These are phyloP conservation scores for Muscicapa comitata DNA, from an alignment of 2,797 vertebrate genomes.

Conservation along the genomic window DNA sequence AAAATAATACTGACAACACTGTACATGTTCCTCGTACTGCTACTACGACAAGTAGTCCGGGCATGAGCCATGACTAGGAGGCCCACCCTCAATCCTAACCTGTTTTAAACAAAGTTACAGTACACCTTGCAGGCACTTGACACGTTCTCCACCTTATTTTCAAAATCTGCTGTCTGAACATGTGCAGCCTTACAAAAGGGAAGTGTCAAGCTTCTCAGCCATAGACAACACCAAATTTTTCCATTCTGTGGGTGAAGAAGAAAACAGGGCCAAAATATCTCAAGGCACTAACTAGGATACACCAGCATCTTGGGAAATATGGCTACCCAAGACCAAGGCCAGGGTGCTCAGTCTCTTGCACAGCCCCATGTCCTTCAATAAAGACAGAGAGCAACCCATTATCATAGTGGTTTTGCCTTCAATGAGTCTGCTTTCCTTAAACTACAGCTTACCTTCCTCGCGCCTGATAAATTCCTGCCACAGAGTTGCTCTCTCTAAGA, in stretches of 20 bases:
- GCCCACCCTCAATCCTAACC: not conserved
- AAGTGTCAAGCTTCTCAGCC: not conserved
- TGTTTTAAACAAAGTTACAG: not conserved
- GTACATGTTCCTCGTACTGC: not conserved
- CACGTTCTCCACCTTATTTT: not conserved
- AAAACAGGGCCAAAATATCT: not conserved
- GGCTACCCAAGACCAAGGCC: not conserved
- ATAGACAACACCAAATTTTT: not conserved
- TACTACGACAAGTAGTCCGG: conserved; percentile 27
- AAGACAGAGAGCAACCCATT: not conserved
- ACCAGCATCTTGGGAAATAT: not conserved
- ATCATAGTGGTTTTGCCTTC: not conserved
- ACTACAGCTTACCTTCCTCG: not conserved
- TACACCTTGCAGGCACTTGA: conserved; percentile 11
- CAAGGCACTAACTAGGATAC: not conserved
- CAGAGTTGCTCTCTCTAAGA: not conserved
- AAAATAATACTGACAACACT: conserved; percentile 30
- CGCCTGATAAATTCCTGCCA: not conserved
- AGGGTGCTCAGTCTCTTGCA: not conserved
- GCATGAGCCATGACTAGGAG: not conserved
- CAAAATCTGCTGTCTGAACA: conserved; percentile 5
- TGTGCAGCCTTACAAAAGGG: not conserved
- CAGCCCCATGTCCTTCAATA: not conserved
- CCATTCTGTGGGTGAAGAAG: not conserved
- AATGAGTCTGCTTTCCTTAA: not conserved